phyloP scores from a whole-genome alignment of 1,140 invertebrate species.

The Agraylea sexmaculata region DNA sequence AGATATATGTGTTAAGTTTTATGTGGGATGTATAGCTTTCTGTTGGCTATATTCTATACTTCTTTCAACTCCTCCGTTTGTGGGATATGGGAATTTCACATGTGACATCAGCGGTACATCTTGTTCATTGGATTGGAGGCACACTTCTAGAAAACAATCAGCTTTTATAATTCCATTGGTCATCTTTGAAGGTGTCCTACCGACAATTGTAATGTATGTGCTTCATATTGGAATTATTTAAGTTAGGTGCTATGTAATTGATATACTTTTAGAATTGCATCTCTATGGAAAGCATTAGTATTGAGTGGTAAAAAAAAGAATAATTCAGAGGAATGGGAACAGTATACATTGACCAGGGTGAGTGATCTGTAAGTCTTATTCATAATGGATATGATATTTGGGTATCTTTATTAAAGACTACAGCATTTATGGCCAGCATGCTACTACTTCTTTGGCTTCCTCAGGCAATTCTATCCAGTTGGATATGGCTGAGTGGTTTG shows the following conservation, averaged over 20 bases:
- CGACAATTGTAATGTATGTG: conserved; percentile 36
- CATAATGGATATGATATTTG: conserved; percentile 5
- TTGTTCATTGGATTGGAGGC: conserved; percentile 35
- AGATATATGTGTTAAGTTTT: conserved; percentile 32
- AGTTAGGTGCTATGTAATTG: too few relatives aligned
- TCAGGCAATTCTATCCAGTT: conserved; percentile 29
- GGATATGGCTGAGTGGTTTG: conserved; percentile 25
- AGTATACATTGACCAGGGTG: conserved; percentile 20
- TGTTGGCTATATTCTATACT: conserved; percentile 32
- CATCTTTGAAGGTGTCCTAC: conserved; percentile 31
- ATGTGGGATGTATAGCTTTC: conserved; percentile 29
- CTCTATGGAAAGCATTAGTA: conserved; percentile 15
- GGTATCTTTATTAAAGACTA: conserved; percentile 26
- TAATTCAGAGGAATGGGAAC: conserved; percentile 16
- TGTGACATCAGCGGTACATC: conserved; percentile 36
- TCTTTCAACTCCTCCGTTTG: conserved; percentile 35
- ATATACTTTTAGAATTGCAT: conserved; percentile 12
- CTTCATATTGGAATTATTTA: background rate
- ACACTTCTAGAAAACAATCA: conserved; percentile 27
- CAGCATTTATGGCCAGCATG: conserved; percentile 27
- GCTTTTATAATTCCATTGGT: conserved; percentile 33
- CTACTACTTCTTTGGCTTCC: conserved; percentile 37
- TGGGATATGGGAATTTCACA: conserved; percentile 36
- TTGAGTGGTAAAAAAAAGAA: conserved; percentile 9
- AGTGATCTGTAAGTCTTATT: conserved; percentile 4